Conservation (phyloP, 2,888 invertebrate species). For the Pristionchus japonicus region DNA sequence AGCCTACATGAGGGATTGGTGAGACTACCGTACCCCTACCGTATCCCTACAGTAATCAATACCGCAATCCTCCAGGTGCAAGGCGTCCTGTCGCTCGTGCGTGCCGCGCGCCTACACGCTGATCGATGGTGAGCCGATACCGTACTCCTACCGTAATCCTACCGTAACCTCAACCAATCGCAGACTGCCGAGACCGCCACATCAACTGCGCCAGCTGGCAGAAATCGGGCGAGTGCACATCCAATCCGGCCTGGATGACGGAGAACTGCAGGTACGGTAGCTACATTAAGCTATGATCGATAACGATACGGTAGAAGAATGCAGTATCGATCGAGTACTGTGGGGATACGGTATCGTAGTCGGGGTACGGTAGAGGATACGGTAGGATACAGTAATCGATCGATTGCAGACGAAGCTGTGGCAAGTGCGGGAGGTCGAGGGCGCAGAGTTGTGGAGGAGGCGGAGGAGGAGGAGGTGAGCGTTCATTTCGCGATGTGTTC, state of each 20-base stretch:
- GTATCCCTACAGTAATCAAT: background rate
- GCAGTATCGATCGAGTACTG: background rate
- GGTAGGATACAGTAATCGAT: background rate
- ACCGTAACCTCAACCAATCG: background rate
- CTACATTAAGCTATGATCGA: background rate
- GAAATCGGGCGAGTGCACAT: slow-evolving; percentile 64
- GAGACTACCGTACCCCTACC: background rate
- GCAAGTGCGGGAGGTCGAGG: background rate
- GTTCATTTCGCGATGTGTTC: too few species aligned
- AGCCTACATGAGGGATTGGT: slow-evolving; percentile 48
- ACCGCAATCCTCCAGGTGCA: too few species aligned
- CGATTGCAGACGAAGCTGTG: background rate
- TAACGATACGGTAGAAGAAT: background rate
- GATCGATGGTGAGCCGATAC: slow-evolving; percentile 34
- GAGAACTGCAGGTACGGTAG: slow-evolving; percentile 46
- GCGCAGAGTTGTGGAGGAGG: slow-evolving; percentile 40
- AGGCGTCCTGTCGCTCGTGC: slow-evolving; percentile 44
- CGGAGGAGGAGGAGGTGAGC: background rate
- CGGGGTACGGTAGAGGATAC: background rate
- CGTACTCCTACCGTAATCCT: background rate
- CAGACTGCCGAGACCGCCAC: slow-evolving; percentile 70
- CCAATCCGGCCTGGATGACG: slow-evolving; percentile 70
- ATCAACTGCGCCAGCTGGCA: slow-evolving; percentile 65
- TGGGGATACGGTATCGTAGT: too few species aligned
- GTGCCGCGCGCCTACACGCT: slow-evolving; percentile 29